Percentiles rank a stretch among this genome's conserved stretches.
phyloP scores from a whole-genome alignment of 2,888 invertebrate genomes.

The Artemia sp. region DNA sequence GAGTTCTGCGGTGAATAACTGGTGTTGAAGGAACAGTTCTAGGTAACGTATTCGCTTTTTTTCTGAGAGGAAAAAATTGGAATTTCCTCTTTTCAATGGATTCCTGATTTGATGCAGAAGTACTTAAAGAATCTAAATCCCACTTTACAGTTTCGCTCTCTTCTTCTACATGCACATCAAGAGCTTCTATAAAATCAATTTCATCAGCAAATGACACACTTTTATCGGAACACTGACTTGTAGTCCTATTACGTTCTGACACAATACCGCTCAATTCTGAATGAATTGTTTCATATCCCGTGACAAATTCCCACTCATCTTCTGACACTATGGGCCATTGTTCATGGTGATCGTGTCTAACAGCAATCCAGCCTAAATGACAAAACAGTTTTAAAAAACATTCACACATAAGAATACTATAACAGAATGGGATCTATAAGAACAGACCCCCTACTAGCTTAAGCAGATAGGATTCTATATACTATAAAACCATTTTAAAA shows the following conservation, averaged over 20 bases:
- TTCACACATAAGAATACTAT: neutral
- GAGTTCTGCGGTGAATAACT: neutral
- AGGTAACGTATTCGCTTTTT: conserved; percentile 1
- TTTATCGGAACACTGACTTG: conserved; percentile 21
- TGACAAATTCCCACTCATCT: conserved; percentile 27
- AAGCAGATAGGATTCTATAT: no score
- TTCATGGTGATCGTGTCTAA: conserved; percentile 56
- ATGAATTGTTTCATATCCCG: neutral
- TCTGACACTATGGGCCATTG: conserved; percentile 56
- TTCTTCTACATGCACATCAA: conserved; percentile 2
- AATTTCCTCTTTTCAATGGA: neutral
- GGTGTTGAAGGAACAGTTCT: neutral
- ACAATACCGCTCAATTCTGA: neutral
- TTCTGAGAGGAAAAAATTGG: conserved; percentile 5
- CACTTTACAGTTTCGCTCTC: neutral
- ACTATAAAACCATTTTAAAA: no score
- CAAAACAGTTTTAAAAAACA: conserved; percentile 20
- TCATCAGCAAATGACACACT: conserved; percentile 21
- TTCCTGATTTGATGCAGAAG: neutral
- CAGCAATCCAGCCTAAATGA: conserved; percentile 49
- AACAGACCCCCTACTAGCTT: no score
- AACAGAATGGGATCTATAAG: neutral
- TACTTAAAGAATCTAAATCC: neutral
- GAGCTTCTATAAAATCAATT: conserved; percentile 10
- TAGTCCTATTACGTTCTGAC: conserved; percentile 16